These are phyloP conservation scores for Setipinna tenuifilis DNA, from an alignment of 2,797 vertebrate species.

Conservation along the genomic window DNA sequence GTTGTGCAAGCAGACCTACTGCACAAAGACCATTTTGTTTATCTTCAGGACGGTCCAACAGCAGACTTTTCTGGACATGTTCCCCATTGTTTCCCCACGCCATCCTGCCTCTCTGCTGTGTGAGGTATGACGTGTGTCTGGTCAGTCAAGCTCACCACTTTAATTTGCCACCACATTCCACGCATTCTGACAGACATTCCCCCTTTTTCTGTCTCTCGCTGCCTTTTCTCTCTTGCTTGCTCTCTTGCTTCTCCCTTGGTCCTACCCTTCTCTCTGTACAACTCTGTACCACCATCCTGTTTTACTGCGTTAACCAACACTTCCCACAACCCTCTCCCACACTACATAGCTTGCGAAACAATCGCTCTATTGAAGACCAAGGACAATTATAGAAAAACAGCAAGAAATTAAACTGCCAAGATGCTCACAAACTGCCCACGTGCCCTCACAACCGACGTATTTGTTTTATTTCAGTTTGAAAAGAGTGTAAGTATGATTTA, in stretches of 20 bases:
- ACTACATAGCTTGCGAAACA: neutral
- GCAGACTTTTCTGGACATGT: neutral
- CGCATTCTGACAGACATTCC: neutral
- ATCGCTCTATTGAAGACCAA: conserved; percentile 33
- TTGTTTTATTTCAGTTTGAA: neutral
- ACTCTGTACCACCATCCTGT: neutral
- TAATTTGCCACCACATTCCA: conserved; percentile 12
- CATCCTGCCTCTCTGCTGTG: neutral
- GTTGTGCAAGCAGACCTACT: too few relatives aligned
- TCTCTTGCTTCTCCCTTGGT: neutral
- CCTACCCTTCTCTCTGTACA: neutral
- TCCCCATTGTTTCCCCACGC: neutral
- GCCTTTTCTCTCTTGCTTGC: neutral
- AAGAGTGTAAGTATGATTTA: neutral
- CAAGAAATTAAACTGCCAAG: neutral
- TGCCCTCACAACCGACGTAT: neutral
- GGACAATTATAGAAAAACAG: conserved; percentile 29
- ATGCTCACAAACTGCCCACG: neutral
- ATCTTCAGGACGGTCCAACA: neutral
- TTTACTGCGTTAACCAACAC: conserved; percentile 11
- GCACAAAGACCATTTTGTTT: too few relatives aligned
- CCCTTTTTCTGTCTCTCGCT: neutral
- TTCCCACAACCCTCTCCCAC: neutral
- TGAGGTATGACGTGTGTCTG: conserved; percentile 9
- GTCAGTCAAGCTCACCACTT: conserved; percentile 26